Evolutionary conservation across 2,888 invertebrate species (phyloP).

Genomic region (Volucella bombylans): DNA sequence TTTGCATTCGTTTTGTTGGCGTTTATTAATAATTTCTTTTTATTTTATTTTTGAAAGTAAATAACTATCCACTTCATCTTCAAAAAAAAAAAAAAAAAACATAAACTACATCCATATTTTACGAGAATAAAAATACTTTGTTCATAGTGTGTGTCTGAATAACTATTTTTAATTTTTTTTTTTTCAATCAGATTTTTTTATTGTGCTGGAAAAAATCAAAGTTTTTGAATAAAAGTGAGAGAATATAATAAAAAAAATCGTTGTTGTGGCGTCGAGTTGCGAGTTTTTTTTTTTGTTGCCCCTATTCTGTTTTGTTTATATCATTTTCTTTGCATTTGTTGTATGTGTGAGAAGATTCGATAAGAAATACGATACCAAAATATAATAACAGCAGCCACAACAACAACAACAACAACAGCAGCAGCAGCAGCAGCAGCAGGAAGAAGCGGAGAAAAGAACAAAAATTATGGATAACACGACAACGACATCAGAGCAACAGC

Average conservation of each 20-base stretch:
- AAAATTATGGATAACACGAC: slow-evolving; percentile 74
- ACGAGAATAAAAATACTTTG: slow-evolving; percentile 23
- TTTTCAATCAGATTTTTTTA: slow-evolving; percentile 55
- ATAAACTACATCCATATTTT: slow-evolving; percentile 11
- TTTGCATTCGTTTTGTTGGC: slow-evolving; percentile 31
- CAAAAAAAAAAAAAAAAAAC: slow-evolving; percentile 10
- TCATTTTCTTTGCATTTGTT: slow-evolving; percentile 66
- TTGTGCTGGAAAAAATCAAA: slow-evolving; percentile 47
- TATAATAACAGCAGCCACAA: slow-evolving; percentile 49
- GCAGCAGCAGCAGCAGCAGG: slow-evolving; percentile 48
- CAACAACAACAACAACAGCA: slow-evolving; percentile 19
- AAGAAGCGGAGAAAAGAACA: slow-evolving; percentile 59
- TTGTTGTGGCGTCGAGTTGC: slow-evolving; percentile 67
- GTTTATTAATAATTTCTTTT: slow-evolving; percentile 41
- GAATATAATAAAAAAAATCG: slow-evolving; percentile 47
- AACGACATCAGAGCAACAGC: slow-evolving; percentile 76
- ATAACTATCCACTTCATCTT: slow-evolving; percentile 40
- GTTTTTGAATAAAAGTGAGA: slow-evolving; percentile 39
- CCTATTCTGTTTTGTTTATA: slow-evolving; percentile 64
- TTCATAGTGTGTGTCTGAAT: slow-evolving; percentile 40
- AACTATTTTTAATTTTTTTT: slow-evolving; percentile 52
- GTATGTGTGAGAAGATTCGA: slow-evolving; percentile 65
- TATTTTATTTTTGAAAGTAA: slow-evolving; percentile 26
- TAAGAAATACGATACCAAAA: slow-evolving; percentile 64
- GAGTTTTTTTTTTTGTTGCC: slow-evolving; percentile 35